Conservation (phyloP, 2,113 vertebrate genomes). For the Ondatra zibethicus region DNA sequence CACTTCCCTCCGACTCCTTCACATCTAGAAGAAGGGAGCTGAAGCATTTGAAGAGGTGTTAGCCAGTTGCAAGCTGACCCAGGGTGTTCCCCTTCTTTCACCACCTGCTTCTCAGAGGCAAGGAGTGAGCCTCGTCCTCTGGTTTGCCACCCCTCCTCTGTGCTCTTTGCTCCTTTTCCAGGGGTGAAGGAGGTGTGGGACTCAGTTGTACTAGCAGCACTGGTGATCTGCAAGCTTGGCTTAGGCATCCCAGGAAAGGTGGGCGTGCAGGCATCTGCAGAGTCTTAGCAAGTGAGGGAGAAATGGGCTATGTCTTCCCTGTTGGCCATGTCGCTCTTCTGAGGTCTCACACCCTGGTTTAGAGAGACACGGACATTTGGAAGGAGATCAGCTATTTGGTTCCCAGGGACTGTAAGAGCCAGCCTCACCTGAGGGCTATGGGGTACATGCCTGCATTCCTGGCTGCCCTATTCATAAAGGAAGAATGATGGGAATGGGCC, state of each 20-base stretch:
- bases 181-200: background rate
- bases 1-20: background rate
- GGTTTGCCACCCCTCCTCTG: background rate
- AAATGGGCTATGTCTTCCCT: background rate
- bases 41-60: background rate
- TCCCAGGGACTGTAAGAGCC: background rate
- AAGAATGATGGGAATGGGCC: background rate
- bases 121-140: background rate
- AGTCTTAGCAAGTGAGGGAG: background rate
- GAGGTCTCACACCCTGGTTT: background rate
- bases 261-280: fast-evolving
- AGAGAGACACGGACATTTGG: background rate
- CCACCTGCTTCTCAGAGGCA: background rate
- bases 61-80: background rate
- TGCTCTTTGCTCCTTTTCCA: background rate
- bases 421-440: background rate
- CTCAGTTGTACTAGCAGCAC: background rate
- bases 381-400: background rate
- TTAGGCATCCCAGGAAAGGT: background rate
- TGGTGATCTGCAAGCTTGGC: background rate
- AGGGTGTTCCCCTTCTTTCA: background rate
- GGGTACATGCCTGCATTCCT: background rate
- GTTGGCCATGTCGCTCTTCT: background rate
- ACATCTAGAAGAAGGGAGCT: background rate
- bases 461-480: background rate